phyloP scores from a whole-genome alignment of 1,140 invertebrate species.

The Ostrea denselamellosa region DNA sequence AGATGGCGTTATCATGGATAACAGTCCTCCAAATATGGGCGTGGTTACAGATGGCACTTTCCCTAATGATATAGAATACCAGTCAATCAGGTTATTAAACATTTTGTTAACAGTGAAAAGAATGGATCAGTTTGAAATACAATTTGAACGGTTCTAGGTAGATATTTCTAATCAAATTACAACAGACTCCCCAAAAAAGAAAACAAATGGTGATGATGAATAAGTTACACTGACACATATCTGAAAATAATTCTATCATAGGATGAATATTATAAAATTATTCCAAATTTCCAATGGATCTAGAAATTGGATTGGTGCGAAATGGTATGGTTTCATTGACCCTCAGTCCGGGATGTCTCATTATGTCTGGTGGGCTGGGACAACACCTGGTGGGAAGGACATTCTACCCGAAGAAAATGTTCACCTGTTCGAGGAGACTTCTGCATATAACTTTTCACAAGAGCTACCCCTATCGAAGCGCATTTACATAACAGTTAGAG shows the following conservation, averaged over 20 bases:
- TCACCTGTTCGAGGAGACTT: constrained; percentile 45
- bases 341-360: constrained; percentile 58
- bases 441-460: constrained; percentile 42
- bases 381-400: constrained; percentile 57
- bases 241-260: too few relatives aligned
- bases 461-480: constrained; percentile 51
- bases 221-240: too few relatives aligned
- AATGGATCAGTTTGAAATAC: too few relatives aligned
- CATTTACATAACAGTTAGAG: constrained; percentile 63
- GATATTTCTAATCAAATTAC: too few relatives aligned
- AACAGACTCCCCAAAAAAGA: too few relatives aligned
- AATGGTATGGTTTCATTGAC: constrained; percentile 63
- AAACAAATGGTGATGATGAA: too few relatives aligned
- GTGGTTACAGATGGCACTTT: constrained; percentile 57
- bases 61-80: constrained; percentile 56
- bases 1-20: constrained; percentile 63
- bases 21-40: constrained; percentile 56
- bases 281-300: neutral
- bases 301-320: constrained; percentile 59
- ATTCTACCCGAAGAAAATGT: constrained; percentile 45
- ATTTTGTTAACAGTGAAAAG: too few relatives aligned
- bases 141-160: too few relatives aligned
- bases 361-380: constrained; percentile 62
- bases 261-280: neutral
- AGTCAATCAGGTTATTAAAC: constrained; percentile 51